Percentiles rank a stretch among this genome's conserved stretches.
Evolutionary conservation across 1,140 invertebrate genomes (phyloP).

Genomic region (Battus philenor): DNA sequence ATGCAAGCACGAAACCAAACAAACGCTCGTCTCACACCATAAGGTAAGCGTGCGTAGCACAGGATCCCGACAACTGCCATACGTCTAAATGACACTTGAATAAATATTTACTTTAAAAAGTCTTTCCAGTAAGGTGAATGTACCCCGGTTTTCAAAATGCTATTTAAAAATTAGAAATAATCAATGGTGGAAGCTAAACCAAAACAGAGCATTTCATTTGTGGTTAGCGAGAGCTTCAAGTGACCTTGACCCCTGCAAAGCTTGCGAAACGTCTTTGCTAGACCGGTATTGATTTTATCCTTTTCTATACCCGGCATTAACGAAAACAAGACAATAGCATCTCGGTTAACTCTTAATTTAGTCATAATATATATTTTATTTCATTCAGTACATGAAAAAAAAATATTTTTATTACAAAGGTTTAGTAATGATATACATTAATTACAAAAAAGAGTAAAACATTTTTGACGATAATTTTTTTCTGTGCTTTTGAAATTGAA

Average conservation of each 20-base stretch:
- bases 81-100: constrained; percentile 12
- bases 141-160: constrained; percentile 2
- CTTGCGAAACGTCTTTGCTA: constrained; percentile 5
- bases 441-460: no score
- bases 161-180: constrained; percentile 5
- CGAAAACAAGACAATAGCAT: constrained; percentile 1
- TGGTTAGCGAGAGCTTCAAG: constrained; percentile 1
- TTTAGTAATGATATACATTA: no score
- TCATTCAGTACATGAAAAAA: no score
- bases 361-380: no score
- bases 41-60: constrained; percentile 3
- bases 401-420: no score
- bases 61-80: not conserved
- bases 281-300: constrained; percentile 15
- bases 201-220: no score
- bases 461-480: no score
- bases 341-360: no score
- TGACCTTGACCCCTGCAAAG: constrained; percentile 4
- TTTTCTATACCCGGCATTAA: constrained; percentile 3
- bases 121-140: constrained; percentile 7
- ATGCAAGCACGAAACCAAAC: constrained; percentile 24
- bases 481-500: no score
- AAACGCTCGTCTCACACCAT: constrained; percentile 6
- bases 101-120: constrained; percentile 12
- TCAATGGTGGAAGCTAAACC: no score